Conservation (phyloP, 2,113 vertebrate genomes). For the Cyprinodon tularosa region DNA sequence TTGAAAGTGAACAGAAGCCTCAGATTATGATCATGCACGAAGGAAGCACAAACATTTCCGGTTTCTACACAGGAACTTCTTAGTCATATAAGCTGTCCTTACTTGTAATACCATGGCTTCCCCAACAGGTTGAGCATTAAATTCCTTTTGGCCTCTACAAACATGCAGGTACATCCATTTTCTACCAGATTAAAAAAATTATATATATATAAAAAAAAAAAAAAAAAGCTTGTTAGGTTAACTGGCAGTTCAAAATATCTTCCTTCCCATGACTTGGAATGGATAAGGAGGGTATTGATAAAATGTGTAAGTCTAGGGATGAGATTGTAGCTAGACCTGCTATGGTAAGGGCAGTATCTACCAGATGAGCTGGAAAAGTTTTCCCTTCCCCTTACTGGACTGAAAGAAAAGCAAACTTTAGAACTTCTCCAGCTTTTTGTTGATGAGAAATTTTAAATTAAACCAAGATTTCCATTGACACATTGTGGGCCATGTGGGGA, state of each 20-base stretch:
- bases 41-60: not conserved
- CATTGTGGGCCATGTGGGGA: not conserved
- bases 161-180: not conserved
- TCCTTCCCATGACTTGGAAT: not conserved
- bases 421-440: not conserved
- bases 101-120: not conserved
- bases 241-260: not conserved
- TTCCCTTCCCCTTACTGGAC: not conserved
- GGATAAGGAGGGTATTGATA: not conserved
- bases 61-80: slow-evolving; percentile 1
- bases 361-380: not conserved
- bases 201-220: too few species aligned
- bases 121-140: too few species aligned
- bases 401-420: not conserved
- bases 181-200: too few species aligned
- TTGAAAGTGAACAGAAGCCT: not conserved
- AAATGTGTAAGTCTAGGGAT: not conserved
- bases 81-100: not conserved
- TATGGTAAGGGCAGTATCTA: not conserved
- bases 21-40: slow-evolving; percentile 5
- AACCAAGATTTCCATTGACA: not conserved
- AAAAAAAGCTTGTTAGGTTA: not conserved
- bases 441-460: not conserved
- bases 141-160: not conserved
- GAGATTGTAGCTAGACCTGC: not conserved